phyloP scores from a whole-genome alignment of 2,888 invertebrate genomes.

The Thecocarcelia acutangulata region DNA sequence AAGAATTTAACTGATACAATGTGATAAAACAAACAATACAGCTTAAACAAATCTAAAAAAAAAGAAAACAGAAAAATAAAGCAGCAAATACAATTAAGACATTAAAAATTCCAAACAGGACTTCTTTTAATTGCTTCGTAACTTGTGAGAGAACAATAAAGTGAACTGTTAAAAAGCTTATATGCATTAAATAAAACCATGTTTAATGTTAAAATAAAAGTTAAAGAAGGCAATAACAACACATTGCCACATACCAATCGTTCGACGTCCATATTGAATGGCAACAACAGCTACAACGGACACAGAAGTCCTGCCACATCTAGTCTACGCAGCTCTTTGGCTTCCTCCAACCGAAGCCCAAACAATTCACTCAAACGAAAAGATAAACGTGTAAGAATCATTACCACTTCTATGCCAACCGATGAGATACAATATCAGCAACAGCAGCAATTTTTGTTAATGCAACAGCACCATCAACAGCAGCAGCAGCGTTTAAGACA shows the following conservation, averaged over 20 bases:
- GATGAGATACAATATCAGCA: constrained; percentile 63
- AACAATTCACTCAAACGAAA: constrained; percentile 79
- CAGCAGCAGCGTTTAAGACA: constrained; percentile 54
- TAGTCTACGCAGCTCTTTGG: constrained; percentile 80
- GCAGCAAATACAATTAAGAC: constrained; percentile 15
- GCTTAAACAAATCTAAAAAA: too few relatives aligned
- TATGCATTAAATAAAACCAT: constrained; percentile 71
- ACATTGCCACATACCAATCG: constrained; percentile 79
- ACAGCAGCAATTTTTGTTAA: constrained; percentile 45
- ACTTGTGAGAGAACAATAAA: neutral
- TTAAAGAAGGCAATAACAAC: constrained; percentile 81
- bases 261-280: constrained; percentile 70
- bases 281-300: constrained; percentile 71
- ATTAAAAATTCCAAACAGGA: constrained; percentile 48
- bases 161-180: neutral
- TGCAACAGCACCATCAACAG: constrained; percentile 50
- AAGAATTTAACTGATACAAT: too few relatives aligned
- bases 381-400: constrained; percentile 81
- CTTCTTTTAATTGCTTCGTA: constrained; percentile 9
- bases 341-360: constrained; percentile 78
- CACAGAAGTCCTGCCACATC: constrained; percentile 77
- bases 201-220: constrained; percentile 82
- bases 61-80: too few relatives aligned
- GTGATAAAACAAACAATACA: too few relatives aligned
- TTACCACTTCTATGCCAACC: constrained; percentile 77